These are phyloP conservation scores for Galeruca laticollis DNA, from an alignment of 2,888 invertebrate species.

Conservation along the genomic window DNA sequence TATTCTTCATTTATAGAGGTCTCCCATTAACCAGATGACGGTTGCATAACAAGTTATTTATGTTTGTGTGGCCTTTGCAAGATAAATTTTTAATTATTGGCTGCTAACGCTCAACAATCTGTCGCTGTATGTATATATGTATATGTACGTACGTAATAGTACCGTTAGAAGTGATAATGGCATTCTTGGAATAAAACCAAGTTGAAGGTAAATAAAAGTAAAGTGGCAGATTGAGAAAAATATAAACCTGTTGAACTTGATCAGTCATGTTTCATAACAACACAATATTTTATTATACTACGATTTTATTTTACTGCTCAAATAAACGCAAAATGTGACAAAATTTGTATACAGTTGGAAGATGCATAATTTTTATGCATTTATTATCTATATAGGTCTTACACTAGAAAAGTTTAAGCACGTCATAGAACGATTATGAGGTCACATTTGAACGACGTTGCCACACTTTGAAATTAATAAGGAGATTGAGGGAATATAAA, in stretches of 20 bases:
- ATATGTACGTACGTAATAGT: slow-evolving; percentile 36
- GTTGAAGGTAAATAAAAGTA: slow-evolving; percentile 45
- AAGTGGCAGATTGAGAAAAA: slow-evolving; percentile 12
- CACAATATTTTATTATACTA: background rate
- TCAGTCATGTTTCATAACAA: background rate
- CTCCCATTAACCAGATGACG: slow-evolving; percentile 44
- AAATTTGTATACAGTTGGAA: no score
- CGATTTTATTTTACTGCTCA: background rate
- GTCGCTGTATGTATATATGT: slow-evolving; percentile 31
- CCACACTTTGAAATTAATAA: no score
- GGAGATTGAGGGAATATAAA: no score
- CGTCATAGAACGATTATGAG: no score
- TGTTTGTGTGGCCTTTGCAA: slow-evolving; percentile 40
- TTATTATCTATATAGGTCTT: no score
- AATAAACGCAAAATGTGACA: no score
- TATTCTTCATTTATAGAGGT: slow-evolving; percentile 7
- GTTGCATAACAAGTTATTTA: slow-evolving; percentile 44
- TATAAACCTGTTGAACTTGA: slow-evolving; percentile 19
- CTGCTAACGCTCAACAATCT: slow-evolving; percentile 44
- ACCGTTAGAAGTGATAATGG: slow-evolving; percentile 46
- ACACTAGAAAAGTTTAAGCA: no score
- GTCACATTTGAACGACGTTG: no score
- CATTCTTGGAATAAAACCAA: slow-evolving; percentile 42
- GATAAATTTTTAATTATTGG: slow-evolving; percentile 47
- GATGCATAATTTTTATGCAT: no score